These are phyloP conservation scores for Musca domestica DNA, from an alignment of 1,140 invertebrate species.

Conservation along the genomic window DNA sequence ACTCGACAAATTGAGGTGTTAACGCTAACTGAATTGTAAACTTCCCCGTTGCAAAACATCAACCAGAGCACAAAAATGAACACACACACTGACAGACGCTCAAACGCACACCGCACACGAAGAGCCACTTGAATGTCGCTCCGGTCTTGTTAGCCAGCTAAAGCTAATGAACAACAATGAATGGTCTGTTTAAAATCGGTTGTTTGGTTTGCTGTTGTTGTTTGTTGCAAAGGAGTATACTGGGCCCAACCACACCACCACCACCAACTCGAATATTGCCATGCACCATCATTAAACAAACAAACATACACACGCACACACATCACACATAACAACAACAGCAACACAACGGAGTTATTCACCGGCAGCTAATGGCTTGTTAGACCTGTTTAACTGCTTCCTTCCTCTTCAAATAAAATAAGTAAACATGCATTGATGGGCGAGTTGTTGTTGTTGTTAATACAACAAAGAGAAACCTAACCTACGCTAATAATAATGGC, in stretches of 20 bases:
- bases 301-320: not conserved
- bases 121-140: not conserved
- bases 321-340: slow-evolving; percentile 5
- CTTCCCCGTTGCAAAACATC: slow-evolving; percentile 20
- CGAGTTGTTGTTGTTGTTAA: not conserved
- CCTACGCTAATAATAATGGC: slow-evolving; percentile 52
- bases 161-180: slow-evolving; percentile 4
- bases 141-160: slow-evolving; percentile 6
- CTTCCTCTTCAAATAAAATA: slow-evolving; percentile 23
- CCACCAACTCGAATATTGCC: too few species aligned
- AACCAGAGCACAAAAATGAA: slow-evolving; percentile 6
- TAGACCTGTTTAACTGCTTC: slow-evolving; percentile 43
- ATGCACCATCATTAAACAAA: not conserved
- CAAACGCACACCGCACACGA: not conserved
- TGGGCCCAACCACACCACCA: not conserved
- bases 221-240: not conserved
- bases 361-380: slow-evolving; percentile 27
- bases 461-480: slow-evolving; percentile 38
- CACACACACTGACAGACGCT: not conserved
- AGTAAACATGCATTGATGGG: not conserved
- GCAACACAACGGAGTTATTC: not conserved
- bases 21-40: slow-evolving; percentile 30
- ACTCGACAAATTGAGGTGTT: slow-evolving; percentile 37
- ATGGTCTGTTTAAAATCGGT: slow-evolving; percentile 7
- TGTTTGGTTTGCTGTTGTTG: slow-evolving; percentile 15